Base-by-base conservation (phyloP, 1,140 invertebrate genomes). In the Polypedilum pembai region DNA sequence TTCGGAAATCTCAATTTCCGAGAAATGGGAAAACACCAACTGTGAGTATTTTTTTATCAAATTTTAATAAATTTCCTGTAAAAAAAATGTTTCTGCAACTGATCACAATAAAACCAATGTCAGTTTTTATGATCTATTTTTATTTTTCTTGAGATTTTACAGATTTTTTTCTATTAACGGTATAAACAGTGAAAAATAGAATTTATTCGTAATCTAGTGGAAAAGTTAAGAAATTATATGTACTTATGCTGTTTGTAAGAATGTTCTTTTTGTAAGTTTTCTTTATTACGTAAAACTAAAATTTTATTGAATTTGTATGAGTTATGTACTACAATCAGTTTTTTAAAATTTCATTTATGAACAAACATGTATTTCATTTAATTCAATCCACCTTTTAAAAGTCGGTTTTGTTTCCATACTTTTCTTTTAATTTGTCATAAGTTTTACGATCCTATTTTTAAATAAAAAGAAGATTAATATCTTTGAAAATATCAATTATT, bases 401-500 rank as follows among this genome's bases (percentile, higher is more conserved):
- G 45, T n/a, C n/a, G 12, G 45, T n/a, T 56, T 56, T 4, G 1
- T 56, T 56, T 69, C 65, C 65, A 69, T 69, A 69, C 7, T 69
- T 69, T 69, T 69, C 65, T 18, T 69, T 69, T 3, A 69, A 18
- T 69, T 69, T 69, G 17, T 69, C 65, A 69, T 69, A 69, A 20
- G 17, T 18, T 21, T 69, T 69, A 8, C 17, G 17, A 18, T 69
- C 65, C 65, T 69, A 12, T 21, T 8, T 18, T 5, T 20, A 20
- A 69, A 8, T 1, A 10, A 4, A 10, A 18, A 18, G 20, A 20
- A 69, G 20, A 69, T 56, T 56, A 4, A 56, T n/a, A 69, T 1
- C n/a, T 18, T 21, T 5, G 20, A 8, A n/a, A 18, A 18, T 0
- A 18, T 20, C 17, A 7, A 20, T 18, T 18, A 20, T 7, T 8